Evolutionary conservation across 2,888 invertebrate species (phyloP), one percentile per base, ranked within the genome.

Genomic region (Vanessa cardui): DNA sequence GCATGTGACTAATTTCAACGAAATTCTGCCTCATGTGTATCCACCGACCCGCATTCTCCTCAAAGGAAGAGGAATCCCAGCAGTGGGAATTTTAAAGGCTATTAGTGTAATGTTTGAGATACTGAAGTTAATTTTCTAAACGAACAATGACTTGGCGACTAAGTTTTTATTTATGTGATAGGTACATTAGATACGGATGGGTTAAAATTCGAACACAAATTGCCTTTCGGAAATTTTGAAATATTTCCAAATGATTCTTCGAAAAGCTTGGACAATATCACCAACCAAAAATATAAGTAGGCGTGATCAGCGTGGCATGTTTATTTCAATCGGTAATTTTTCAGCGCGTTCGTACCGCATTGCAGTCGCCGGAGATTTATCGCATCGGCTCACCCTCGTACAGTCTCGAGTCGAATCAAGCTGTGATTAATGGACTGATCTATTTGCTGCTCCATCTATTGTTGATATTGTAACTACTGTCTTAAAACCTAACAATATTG

Each of bases 361-460:
- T 89, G 90, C 89, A 86, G 88, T 86, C 83, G 85, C 83, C 78
- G 75, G 76, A 89, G 88, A 89, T 89, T 89, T 88, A 88, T 89
- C 75, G 83, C 82, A 79, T 74, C 76, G 72, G 81, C 79, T 81
- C 83, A 80, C 82, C 82, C 82, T 73, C 78, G 76, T 67, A 77
- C 77, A 76, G 82, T 81, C 76, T 81, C 82, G 82, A 79, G 76
- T 81, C 82, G 86, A 83, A 87, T 84, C 84, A 82, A 77, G 77
- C 70, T 70, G 80, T 89, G 88, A 89, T 89, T 88, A 88, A 88
- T 88, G 86, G 75, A 74, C 77, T 78, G 82, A 83, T 87, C 87
- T 87, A 88, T 87, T 86, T 87, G 81, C 84, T 83, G 81, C 77
- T 70, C 71, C 66, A 69, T 73, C 72, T 67, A 72, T 63, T 68